Evolutionary conservation across 1,140 invertebrate species (phyloP), one percentile per base, ranked within the genome.

Genomic region (Copidosoma floridanum): DNA sequence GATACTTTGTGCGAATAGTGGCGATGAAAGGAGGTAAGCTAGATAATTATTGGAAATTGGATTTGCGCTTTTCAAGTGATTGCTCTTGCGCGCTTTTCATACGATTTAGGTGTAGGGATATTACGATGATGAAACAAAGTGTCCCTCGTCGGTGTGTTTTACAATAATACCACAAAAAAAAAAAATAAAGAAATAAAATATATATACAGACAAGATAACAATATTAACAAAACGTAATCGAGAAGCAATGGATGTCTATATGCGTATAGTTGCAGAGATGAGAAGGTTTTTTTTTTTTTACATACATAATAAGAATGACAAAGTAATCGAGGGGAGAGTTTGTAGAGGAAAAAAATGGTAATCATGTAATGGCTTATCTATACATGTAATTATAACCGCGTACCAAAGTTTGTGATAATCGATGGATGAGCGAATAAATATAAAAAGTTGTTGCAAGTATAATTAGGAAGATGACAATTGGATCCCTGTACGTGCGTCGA

Each of bases 371-470:
- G n/a, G n/a, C n/a, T n/a, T n/a, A n/a, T n/a, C n/a, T n/a, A n/a
- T n/a, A n/a, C n/a, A n/a, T n/a, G n/a, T n/a, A n/a, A n/a, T 57
- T 35, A 57, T 57, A 35, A 27, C n/a, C 23, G 44, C 20, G 21
- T 57, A 48, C 21, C 32, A 14, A 51, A 41, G 16, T 51, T 47
- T 58, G 46, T 58, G 46, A 57, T 57, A 57, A 57, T 46, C 12
- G 20, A 44, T 48, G 21, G 44, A 51, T 46, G 29, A 51, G 23
- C 35, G n/a, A n/a, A 58, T 46, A 47, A 47, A 10, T 16, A 27
- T 27, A 26, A 26, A 16, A 29, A 52, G 29, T 32, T 37, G n/a
- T 23, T 20, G 12, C 38, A 35, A 14, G 20, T 40, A 53, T 53
- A 24, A 16, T 18, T 3, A 14, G 44, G 27, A 3, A 8, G n/a